Conservation (phyloP, 2,797 vertebrate genomes). For the Siniperca obscura region DNA sequence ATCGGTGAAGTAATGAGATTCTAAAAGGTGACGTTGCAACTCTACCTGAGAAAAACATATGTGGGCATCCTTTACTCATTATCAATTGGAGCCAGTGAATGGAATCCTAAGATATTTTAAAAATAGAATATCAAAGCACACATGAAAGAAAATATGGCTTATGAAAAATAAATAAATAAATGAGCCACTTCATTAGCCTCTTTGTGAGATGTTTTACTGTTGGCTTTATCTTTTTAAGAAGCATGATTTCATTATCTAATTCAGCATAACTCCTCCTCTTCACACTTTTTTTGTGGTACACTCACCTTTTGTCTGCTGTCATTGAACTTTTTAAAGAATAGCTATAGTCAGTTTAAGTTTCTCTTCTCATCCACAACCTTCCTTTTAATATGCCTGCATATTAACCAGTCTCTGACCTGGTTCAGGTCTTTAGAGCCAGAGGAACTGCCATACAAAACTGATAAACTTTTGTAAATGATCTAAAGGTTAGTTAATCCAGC, state of each 20-base stretch:
- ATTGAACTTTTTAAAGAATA: slow-evolving; percentile 14
- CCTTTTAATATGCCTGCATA: background rate
- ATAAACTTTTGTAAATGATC: slow-evolving; percentile 9
- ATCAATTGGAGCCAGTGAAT: background rate
- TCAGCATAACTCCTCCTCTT: slow-evolving; percentile 7
- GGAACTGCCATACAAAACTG: slow-evolving; percentile 9
- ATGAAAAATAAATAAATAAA: slow-evolving; percentile 24
- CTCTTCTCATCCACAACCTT: background rate
- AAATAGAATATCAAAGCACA: background rate
- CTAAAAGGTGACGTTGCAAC: background rate
- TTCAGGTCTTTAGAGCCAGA: slow-evolving; percentile 16
- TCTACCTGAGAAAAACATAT: background rate
- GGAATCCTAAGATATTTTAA: background rate
- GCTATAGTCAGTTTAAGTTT: background rate
- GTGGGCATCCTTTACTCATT: background rate
- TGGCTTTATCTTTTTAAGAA: slow-evolving; percentile 27
- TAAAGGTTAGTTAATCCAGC: slow-evolving; percentile 64
- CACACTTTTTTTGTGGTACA: background rate
- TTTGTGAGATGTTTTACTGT: slow-evolving; percentile 23
- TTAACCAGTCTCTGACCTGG: too few relatives aligned
- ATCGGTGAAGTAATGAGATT: background rate
- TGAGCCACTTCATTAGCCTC: slow-evolving; percentile 21
- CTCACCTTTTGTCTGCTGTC: slow-evolving; percentile 15
- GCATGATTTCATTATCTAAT: slow-evolving; percentile 19
- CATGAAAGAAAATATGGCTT: slow-evolving; percentile 9